Evolutionary conservation across 2,797 vertebrate genomes (phyloP), one percentile per base, ranked within the genome.

Genomic region (Manis javanica): DNA sequence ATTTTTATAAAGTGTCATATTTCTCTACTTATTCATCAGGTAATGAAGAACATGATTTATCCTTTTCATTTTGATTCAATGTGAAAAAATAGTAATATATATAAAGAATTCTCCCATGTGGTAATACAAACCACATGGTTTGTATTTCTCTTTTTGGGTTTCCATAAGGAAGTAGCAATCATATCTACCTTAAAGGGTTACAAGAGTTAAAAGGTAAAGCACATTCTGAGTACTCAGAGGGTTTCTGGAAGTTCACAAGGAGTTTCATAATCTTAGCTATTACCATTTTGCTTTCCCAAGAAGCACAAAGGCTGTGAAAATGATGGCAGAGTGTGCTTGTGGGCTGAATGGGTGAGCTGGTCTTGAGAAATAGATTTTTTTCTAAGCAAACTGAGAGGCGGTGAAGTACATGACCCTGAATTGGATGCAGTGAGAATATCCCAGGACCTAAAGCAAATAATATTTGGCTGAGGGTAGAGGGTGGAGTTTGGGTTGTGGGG

Each of bases 61-160:
- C 1, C 26, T 79, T 90, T 79, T 78, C 23, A 91, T 79, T 94
- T 61, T 71, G 29, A 72, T 86, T 95, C 64, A 74, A 6, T 78
- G 14, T 75, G 51, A 92, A 82, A 46, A 95, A 88, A 12, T 88
- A 53, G 75, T 88, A 37, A 92, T 46, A 55, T 16, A 51, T 57
- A 61, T 69, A 90, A 24, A 77, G 24, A 68, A 75, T 87, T 78
- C 12, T 77, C 31, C 46, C 42, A 87, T 16, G 39, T 55, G 7
- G 46, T 64, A 71, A 84, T 78, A 89, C 63, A 92, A 84, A 53
- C 34, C 34, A 34, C 34, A 34, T 34, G 34, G 34, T 34, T 34
- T 34, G 34, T 34, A 34, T 34, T 83, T 78, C 29, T 84, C 5
- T 61, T 26, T 53, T 88, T 89, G 18, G 3, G n/a, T 72, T 71